A percentile compares a stretch with the other conserved stretches of the same genome.
phyloP scores from a whole-genome alignment of 1,140 invertebrate species.

The Euwallacea similis region DNA sequence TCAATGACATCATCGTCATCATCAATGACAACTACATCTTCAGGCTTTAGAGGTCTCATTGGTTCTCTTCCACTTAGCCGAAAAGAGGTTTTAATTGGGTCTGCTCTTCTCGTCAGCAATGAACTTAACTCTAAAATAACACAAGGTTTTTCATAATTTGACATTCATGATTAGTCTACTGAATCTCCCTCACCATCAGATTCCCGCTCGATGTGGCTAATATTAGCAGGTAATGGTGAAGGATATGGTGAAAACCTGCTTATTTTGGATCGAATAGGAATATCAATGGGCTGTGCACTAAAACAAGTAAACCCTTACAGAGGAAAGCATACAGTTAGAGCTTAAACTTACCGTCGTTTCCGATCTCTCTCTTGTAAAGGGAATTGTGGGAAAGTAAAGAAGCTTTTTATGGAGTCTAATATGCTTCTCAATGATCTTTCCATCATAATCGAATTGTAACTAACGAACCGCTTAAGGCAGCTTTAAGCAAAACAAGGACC shows the following conservation, averaged over 20 bases:
- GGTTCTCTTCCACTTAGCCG: background rate
- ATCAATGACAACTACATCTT: conserved; percentile 15
- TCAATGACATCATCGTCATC: conserved; percentile 16
- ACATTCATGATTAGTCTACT: background rate
- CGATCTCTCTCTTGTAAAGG: conserved; percentile 9
- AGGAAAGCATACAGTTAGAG: background rate
- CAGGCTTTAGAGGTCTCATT: conserved; percentile 8
- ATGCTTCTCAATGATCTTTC: conserved; percentile 19
- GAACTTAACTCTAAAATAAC: conserved; percentile 5
- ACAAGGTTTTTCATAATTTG: background rate
- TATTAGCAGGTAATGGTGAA: background rate
- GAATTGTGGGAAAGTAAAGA: conserved; percentile 19
- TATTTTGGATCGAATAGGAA: conserved; percentile 22
- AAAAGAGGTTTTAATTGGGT: background rate
- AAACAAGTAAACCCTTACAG: conserved; percentile 3
- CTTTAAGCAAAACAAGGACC: no score
- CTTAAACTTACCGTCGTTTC: conserved; percentile 31
- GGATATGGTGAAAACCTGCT: conserved; percentile 10
- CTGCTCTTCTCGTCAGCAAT: background rate
- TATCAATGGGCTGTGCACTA: conserved; percentile 28
- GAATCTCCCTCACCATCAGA: background rate
- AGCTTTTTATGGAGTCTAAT: conserved; percentile 34
- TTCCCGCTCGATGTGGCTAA: conserved; percentile 26
- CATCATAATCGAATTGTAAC: conserved; percentile 5
- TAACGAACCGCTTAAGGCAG: no score